Evolutionary conservation across 1,140 invertebrate species (phyloP), one percentile per base, ranked within the genome.

Genomic region (Theocolax elegans): DNA sequence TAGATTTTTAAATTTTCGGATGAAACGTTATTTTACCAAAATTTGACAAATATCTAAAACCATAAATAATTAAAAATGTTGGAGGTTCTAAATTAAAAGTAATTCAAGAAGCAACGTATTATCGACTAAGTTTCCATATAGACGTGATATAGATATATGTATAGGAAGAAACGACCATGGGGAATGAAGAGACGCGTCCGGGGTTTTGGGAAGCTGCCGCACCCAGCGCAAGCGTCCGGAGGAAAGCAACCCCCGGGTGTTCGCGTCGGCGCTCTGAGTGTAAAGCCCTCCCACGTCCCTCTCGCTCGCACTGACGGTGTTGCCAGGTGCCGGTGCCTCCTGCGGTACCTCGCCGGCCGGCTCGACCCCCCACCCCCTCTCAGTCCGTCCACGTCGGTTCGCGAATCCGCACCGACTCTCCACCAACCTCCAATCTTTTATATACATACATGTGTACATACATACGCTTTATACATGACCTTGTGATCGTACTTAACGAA

Each of bases 181-280:
- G n/a, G n/a, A n/a, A n/a, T n/a, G n/a, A n/a, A n/a, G n/a, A n/a
- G n/a, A n/a, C n/a, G n/a, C n/a, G n/a, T n/a, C n/a, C n/a, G n/a
- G n/a, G n/a, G n/a, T n/a, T n/a, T n/a, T n/a, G n/a, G n/a, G n/a
- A n/a, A n/a, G 29, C 13, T 25, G 46, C 56, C 35, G 35, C 58
- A 29, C 38, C 51, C 64, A 54, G 49, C 63, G 63, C 63, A 65
- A 19, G 63, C 63, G 63, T 65, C n/a, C n/a, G n/a, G n/a, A n/a
- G n/a, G n/a, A n/a, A n/a, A n/a, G n/a, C n/a, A n/a, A n/a, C n/a
- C n/a, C n/a, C n/a, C n/a, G n/a, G n/a, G n/a, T n/a, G n/a, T n/a
- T n/a, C n/a, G n/a, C n/a, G n/a, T n/a, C n/a, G n/a, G n/a, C 49
- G 49, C 31, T 19, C 25, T 54, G 15, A 19, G 19, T 54, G 27